Percentiles rank a stretch among this genome's conserved stretches.
phyloP scores from a whole-genome alignment of 1,140 invertebrate species.

The Globodera rostochiensis region DNA sequence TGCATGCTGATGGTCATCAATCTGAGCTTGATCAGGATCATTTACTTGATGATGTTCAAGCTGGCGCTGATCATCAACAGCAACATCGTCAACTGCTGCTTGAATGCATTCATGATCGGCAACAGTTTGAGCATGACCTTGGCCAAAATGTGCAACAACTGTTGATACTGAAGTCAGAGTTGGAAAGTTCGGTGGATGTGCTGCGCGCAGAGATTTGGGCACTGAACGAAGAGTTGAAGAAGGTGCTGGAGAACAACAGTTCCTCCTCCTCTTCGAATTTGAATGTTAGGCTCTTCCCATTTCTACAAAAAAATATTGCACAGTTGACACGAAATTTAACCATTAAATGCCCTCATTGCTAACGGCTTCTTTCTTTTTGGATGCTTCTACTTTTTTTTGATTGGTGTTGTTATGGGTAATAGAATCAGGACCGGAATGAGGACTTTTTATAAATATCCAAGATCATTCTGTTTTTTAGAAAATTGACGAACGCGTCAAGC shows the following conservation, averaged over 20 bases:
- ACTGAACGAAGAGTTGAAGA: slow-evolving; percentile 36
- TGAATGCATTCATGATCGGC: slow-evolving; percentile 24
- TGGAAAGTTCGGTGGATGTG: slow-evolving; percentile 39
- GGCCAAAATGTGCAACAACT: slow-evolving; percentile 35
- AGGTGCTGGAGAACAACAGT: slow-evolving; percentile 10
- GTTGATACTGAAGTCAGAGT: slow-evolving; percentile 27
- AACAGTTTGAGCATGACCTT: slow-evolving; percentile 39
- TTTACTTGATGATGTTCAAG: too few species aligned
- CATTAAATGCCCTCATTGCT: too few species aligned
- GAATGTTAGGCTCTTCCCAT: neutral
- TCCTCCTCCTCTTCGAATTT: neutral
- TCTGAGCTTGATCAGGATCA: neutral
- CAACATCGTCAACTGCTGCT: slow-evolving; percentile 20
- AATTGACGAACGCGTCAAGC: slow-evolving; percentile 18
- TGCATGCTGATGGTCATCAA: neutral
- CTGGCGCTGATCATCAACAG: neutral
- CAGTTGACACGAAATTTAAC: too few species aligned
- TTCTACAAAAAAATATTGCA: too few species aligned
- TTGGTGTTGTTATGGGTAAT: too few species aligned
- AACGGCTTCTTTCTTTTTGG: too few species aligned
- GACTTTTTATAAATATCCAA: too few species aligned
- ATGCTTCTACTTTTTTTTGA: too few species aligned
- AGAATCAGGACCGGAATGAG: too few species aligned
- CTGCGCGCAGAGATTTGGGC: slow-evolving; percentile 41
- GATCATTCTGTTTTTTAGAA: neutral